Evolutionary conservation across 1,140 invertebrate species (phyloP), one percentile per base, ranked within the genome.

Genomic region (Cotesia vestalis): DNA sequence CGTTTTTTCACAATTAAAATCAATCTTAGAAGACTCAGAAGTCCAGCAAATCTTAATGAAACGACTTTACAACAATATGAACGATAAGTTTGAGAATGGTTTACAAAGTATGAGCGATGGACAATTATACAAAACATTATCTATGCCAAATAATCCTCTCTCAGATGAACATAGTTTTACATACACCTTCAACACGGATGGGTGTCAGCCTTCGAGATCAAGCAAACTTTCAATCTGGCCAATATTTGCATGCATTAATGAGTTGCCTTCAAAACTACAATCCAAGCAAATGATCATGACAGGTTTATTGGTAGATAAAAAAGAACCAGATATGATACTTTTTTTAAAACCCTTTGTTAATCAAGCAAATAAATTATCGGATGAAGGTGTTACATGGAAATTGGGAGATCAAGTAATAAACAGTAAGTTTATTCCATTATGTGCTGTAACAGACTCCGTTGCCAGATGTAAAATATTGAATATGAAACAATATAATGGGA

Each of bases 381-480:
- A 52, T 11, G 1, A 52, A 11, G 46, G 46, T n/a, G n/a, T 52
- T 2, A 8, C 1, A 8, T 52, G 46, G 46, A 52, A 52, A 52
- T 52, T 52, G 3, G 46, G 46, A 52, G 46, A 52, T 52, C 46
- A 52, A n/a, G 46, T 11, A 2, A 52, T 52, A 1, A 52, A 8
- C 8, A 52, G 46, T 8, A 52, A 52, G n/a, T 2, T 52, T 52
- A 52, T 52, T n/a, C 46, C 46, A 11, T 52, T 52, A 8, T 52
- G 46, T n/a, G 46, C 46, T 52, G 46, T 52, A 2, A n/a, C n/a
- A 11, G 46, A 52, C n/a, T 52, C 46, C 27, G 63, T 68, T 66
- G 76, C 73, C 57, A 35, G 76, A 27, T 38, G 5, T 38, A 9
- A 35, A 4, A 12, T 69, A 17, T 35, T 69, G 1, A 62, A 70